phyloP scores from a whole-genome alignment of 2,888 invertebrate genomes.

The Callyntrura sp. region DNA sequence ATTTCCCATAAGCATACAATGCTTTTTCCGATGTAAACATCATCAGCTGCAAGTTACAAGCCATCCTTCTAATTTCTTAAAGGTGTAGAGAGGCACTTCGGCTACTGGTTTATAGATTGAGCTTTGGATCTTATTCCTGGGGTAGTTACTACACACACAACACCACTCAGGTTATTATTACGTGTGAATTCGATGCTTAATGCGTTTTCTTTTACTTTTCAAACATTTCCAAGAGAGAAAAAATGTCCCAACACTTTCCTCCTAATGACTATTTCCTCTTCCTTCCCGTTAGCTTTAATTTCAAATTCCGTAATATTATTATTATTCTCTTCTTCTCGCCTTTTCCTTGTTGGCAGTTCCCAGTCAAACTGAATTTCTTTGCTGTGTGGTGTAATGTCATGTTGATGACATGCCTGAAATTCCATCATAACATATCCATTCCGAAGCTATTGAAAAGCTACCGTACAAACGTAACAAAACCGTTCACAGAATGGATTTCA shows the following conservation, averaged over 20 bases:
- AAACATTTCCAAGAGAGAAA: background rate
- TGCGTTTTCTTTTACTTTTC: constrained; percentile 31
- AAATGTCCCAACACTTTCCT: constrained; percentile 33
- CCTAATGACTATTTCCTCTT: constrained; percentile 60
- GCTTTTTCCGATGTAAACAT: too few relatives aligned
- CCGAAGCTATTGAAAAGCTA: constrained; percentile 33
- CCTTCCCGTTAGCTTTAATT: background rate
- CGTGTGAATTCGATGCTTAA: constrained; percentile 34
- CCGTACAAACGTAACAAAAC: background rate
- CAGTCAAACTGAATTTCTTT: constrained; percentile 58
- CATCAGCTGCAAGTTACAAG: too few relatives aligned
- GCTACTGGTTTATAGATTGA: too few relatives aligned
- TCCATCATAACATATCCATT: background rate
- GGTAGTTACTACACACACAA: background rate
- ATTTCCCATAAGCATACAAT: too few relatives aligned
- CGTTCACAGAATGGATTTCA: background rate
- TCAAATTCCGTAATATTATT: constrained; percentile 34
- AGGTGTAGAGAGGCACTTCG: too few relatives aligned
- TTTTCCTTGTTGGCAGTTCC: constrained; percentile 8
- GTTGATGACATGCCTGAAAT: background rate
- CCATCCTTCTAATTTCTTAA: too few relatives aligned
- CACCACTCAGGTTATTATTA: too few relatives aligned
- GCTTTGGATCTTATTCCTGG: background rate
- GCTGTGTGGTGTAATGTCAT: constrained; percentile 25
- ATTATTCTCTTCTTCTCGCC: background rate